Conservation (phyloP, 2,797 vertebrate species). For the Hyperoplus lanceolatus region DNA sequence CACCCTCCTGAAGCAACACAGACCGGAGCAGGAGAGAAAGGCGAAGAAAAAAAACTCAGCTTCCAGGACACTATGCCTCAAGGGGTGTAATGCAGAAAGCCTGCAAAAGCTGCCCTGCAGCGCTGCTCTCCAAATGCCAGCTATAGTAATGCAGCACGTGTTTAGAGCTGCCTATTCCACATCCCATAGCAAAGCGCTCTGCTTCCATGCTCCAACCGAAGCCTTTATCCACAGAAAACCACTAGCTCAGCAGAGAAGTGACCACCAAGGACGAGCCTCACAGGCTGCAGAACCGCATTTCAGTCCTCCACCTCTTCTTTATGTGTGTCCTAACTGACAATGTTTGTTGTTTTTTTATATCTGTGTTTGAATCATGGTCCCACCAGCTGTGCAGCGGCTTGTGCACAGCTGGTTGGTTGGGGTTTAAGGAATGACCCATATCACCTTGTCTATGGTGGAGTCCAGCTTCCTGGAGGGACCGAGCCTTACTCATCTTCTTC, state of each 20-base stretch:
- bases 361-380: conserved; percentile 20
- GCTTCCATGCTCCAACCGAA: conserved; percentile 31
- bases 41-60: not conserved
- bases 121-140: conserved; percentile 56
- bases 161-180: conserved; percentile 58
- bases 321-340: not conserved
- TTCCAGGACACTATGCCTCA: conserved; percentile 50
- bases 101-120: conserved; percentile 59
- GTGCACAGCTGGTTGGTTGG: conserved; percentile 36
- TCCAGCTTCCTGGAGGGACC: conserved; percentile 26
- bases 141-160: conserved; percentile 59
- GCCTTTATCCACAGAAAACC: conserved; percentile 53
- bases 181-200: conserved; percentile 21
- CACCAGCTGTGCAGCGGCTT: not conserved
- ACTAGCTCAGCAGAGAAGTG: conserved; percentile 26
- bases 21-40: not conserved
- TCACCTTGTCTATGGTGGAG: conserved; percentile 41
- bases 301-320: conserved; percentile 5
- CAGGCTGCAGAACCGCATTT: conserved; percentile 25
- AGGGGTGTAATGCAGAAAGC: conserved; percentile 38
- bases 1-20: not conserved
- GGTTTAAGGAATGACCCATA: conserved; percentile 43
- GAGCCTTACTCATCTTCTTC: conserved; percentile 29
- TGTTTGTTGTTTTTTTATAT: conserved; percentile 7
- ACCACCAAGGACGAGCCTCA: conserved; percentile 45